Base-by-base conservation (phyloP, 2,797 vertebrate species). In the Ceryle rudis region DNA sequence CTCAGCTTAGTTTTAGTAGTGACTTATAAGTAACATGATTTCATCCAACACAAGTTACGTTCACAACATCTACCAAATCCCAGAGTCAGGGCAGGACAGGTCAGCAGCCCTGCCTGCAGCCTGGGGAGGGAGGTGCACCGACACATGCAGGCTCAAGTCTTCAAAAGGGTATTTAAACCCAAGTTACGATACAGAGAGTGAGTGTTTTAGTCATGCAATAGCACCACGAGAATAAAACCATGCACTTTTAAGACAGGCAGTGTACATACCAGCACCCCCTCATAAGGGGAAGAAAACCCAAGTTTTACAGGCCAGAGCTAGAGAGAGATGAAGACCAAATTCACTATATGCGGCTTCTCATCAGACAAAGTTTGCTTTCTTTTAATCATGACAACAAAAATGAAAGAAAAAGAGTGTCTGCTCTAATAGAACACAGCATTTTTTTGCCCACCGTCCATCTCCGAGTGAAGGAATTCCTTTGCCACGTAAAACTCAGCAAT, bases 231-330 rank as follows among this genome's bases (percentile, higher is more conserved):
- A 54, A 58, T 39, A 55, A 60, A 41, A 10, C 94, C 97, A 95
- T 97, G 97, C 97, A 94, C 35, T n/a, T 23, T 64, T 46, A 70
- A 84, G 29, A 13, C 66, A 47, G 42, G 82, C 77, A 74, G 65
- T 22, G 98, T 99, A 99, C 99, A 89, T 99, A 99, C 99, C 99
- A 99, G 98, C 97, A 98, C 98, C 98, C 99, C 99, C 99, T 99
- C 99, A 92, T 98, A 98, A 97, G 99, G 99, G 98, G 99, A 98
- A 94, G 99, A 99, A 98, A 99, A 99, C 97, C 99, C 99, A 98
- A 99, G 99, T 97, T 99, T 99, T 98, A 99, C 98, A 98, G 98
- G 99, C 98, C 99, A 99, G 90, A 97, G 98, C 99, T 99, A 96
- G 90, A 87, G 92, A 98, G 92, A 98, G 93, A 98, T 26, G 91